phyloP scores from a whole-genome alignment of 30 jellyfish, hydroid and myxozoan species.

The Turritopsis dohrnii region DNA sequence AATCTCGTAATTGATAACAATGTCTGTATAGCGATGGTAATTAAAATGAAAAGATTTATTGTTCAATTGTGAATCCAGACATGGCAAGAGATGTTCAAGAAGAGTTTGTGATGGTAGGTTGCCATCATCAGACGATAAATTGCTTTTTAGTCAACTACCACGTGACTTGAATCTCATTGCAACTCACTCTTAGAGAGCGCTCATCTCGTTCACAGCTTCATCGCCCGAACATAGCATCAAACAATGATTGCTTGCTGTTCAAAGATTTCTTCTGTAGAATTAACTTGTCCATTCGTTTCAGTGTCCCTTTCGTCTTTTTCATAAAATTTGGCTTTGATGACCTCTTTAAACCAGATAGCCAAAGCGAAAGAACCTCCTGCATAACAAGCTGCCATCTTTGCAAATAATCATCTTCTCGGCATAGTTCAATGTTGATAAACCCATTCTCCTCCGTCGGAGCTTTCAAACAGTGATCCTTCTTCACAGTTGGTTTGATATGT shows the following conservation, averaged over 20 bases:
- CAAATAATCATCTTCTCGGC: not conserved
- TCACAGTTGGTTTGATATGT: slow-evolving; percentile 10
- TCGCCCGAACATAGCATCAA: not conserved
- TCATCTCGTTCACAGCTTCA: not conserved
- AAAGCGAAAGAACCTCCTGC: slow-evolving; percentile 24
- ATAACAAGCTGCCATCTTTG: slow-evolving; percentile 34
- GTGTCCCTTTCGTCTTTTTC: slow-evolving; percentile 17
- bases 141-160: not conserved
- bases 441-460: slow-evolving; percentile 13
- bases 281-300: slow-evolving; percentile 9
- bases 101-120: too few species aligned
- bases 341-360: not conserved
- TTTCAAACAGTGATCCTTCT: slow-evolving; percentile 21
- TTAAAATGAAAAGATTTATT: too few species aligned
- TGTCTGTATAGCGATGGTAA: too few species aligned
- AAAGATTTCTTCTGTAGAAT: slow-evolving; percentile 17
- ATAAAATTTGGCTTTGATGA: too few species aligned
- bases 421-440: slow-evolving; percentile 3
- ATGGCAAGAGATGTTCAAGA: too few species aligned
- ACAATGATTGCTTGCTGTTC: not conserved
- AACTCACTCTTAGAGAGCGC: not conserved
- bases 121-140: too few species aligned
- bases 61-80: too few species aligned
- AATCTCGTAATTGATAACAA: too few species aligned
- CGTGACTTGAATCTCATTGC: not conserved